A percentile compares a stretch with the other conserved stretches of the same genome.
phyloP scores from a whole-genome alignment of 2,797 vertebrate species.

The Coregonus ussuriensis region DNA sequence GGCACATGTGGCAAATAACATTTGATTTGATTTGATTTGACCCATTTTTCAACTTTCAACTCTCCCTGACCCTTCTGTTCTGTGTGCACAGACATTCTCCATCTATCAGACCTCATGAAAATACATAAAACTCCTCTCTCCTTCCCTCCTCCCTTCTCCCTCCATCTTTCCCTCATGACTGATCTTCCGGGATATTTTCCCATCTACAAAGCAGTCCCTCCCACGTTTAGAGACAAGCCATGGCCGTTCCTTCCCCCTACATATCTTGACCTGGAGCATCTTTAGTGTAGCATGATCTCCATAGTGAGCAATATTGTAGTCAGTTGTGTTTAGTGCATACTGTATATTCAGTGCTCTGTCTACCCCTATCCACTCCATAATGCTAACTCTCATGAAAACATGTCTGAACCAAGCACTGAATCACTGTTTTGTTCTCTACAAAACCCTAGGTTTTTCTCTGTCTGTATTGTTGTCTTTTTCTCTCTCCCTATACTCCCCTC shows the following conservation, averaged over 20 bases:
- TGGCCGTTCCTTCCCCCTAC: neutral
- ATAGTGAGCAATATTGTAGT: neutral
- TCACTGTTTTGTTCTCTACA: neutral
- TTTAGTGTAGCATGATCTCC: neutral
- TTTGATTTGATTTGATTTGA: slow-evolving; percentile 1
- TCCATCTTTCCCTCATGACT: slow-evolving; percentile 2
- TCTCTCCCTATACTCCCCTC: neutral
- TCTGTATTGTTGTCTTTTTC: neutral
- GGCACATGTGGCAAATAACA: no score
- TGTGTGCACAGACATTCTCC: slow-evolving; percentile 36
- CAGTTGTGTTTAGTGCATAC: neutral
- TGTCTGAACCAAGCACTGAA: neutral
- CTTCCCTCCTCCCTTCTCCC: neutral
- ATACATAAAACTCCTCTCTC: neutral
- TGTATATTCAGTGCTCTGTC: neutral
- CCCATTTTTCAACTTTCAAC: slow-evolving; percentile 66
- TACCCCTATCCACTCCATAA: neutral
- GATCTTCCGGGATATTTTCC: neutral
- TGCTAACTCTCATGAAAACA: neutral
- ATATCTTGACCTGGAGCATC: neutral
- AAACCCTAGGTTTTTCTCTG: neutral
- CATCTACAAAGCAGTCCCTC: neutral
- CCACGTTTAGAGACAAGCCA: neutral
- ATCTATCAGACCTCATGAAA: slow-evolving; percentile 54
- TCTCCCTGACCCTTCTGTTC: slow-evolving; percentile 45